Base-by-base conservation (phyloP, 1,140 invertebrate genomes). In the Pomacea maculata region DNA sequence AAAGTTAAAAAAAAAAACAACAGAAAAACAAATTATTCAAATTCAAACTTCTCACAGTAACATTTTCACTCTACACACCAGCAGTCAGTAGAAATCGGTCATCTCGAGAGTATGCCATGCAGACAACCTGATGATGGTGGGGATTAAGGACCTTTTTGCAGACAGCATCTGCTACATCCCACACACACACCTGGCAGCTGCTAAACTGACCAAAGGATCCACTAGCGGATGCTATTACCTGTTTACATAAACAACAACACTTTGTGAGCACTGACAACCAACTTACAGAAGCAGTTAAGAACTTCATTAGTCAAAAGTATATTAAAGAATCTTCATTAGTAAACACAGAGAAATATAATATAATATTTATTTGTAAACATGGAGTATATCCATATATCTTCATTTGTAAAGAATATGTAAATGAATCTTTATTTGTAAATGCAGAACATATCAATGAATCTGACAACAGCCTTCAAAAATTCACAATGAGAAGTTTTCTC, bases 41-140 rank as follows among this genome's bases (percentile, higher is more conserved):
- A 45, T 15, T 29, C 72, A 45, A 74, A 9, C 25, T 54, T 17
- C 52, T 15, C 54, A n/a, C 72, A 21, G 34, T 34, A 15, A 3
- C 19, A 45, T 14, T 15, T 55, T 25, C 10, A 55, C 54, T 55
- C 1, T 70, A 70, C 67, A 70, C 15, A 90, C 90, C 88, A 45
- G 90, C 85, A 75, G 90, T 89, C 52, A 91, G 81, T 12, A 91
- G 88, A 76, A 89, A 91, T 45, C 89, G 84, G 76, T 91, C 90
- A 86, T 91, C 90, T 52, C 88, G 82, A 68, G 90, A 90, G 81
- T 83, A 91, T 15, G 86, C 86, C 77, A 91, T 77, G 80, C 87
- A 88, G 9, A 89, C 86, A 55, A 91, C 82, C 67, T 88, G 86
- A 73, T 83, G 82, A 78, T 90, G 86, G 80, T 91, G 89, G 71